Base-by-base conservation (phyloP, 1,140 invertebrate species). In the Gonatopus flavifemur region DNA sequence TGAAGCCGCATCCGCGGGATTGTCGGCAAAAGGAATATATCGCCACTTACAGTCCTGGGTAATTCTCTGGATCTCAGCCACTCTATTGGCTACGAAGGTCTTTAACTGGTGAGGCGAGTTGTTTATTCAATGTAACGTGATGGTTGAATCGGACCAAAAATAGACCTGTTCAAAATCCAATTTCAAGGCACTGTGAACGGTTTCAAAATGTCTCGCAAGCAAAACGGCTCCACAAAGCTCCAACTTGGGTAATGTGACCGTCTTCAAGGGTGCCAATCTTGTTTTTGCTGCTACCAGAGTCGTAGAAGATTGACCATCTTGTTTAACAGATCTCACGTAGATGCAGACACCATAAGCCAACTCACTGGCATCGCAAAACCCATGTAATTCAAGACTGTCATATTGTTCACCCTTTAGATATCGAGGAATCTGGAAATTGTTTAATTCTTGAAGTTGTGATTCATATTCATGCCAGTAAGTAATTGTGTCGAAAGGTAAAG, bases 241-340 rank as follows among this genome's bases (percentile, higher is more conserved):
- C n/a, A 13, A 6, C 7, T 15, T 9, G 4, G 32, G 32, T 7
- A 33, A 33, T 4, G 48, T 36, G 1, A 22, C 16, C 5, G n/a
- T 9, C 8, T 50, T 40, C 7, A 50, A 25, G 5, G 48, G 48
- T 1, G 48, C 39, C n/a, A 50, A 30, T 36, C 48, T 20, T 6
- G 47, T 41, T 41, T 49, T 41, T 3, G 37, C 9, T 6, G 30
- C 33, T 12, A 21, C 12, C 1, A 50, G 12, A 4, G 20, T 35
- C 15, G 9, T 18, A n/a, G n/a, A n/a, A n/a, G n/a, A n/a, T n/a
- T n/a, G n/a, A n/a, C 22, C 22, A 6, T 10, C 1, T 18, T 10
- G 12, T 25, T 49, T 22, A 2, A 2, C 18, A 3, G 48, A 42
- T 15, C 31, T 6, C 3, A 42, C 9, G 21, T 42, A 50, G 3